These are phyloP conservation scores for Drosophila antonietae DNA, from an alignment of 2,888 invertebrate species.

Conservation along the genomic window DNA sequence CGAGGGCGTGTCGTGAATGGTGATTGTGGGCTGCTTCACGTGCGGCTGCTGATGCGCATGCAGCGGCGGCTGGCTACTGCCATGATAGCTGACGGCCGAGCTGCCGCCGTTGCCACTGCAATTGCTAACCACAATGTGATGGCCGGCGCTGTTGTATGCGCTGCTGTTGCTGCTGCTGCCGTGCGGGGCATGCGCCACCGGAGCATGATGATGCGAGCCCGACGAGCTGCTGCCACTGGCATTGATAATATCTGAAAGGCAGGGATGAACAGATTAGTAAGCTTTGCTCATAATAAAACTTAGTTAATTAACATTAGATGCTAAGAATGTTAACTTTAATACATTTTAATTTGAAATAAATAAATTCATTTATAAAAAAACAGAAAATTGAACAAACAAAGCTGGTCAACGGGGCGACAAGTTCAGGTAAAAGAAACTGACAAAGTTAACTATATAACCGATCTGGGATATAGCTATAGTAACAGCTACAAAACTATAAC, in stretches of 20 bases:
- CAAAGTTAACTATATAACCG: background rate
- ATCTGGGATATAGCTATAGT: background rate
- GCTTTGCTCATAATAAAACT: too few species aligned
- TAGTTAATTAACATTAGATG: too few species aligned
- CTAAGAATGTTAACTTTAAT: background rate
- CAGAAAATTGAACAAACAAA: background rate
- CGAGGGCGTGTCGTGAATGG: conserved; percentile 97
- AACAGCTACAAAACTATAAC: background rate
- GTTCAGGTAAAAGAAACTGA: background rate
- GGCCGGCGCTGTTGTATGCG: conserved; percentile 62
- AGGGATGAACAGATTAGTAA: background rate
- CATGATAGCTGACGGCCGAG: conserved; percentile 41
- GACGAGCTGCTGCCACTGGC: conserved; percentile 66
- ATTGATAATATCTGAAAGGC: conserved; percentile 71
- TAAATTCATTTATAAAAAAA: background rate
- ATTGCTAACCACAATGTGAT: conserved; percentile 76
- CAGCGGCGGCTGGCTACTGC: conserved; percentile 61
- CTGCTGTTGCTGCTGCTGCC: conserved; percentile 65
- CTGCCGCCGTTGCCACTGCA: conserved; percentile 41
- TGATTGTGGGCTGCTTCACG: conserved; percentile 91
- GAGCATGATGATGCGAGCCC: conserved; percentile 75
- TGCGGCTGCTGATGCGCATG: conserved; percentile 67
- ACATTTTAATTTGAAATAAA: background rate
- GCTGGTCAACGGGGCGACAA: background rate
- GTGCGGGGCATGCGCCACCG: conserved; percentile 74